Conservation (phyloP, 2,888 invertebrate genomes). For the Leuctra nigra region DNA sequence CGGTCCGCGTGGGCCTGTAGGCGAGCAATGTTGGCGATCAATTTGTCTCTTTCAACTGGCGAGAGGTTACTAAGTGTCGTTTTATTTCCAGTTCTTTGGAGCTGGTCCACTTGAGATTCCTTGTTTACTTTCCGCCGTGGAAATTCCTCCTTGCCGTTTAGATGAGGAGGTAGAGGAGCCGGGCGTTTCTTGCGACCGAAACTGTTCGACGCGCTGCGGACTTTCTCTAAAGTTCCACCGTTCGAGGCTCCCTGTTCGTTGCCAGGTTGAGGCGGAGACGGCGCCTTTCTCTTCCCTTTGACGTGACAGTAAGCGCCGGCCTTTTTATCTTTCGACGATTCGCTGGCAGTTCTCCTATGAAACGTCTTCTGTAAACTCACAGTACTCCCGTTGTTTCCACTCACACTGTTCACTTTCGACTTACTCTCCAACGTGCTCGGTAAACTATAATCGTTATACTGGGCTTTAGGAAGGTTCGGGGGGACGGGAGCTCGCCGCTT, state of each 20-base stretch:
- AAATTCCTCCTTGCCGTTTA: neutral
- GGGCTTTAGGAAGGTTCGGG: conserved; percentile 32
- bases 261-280: conserved; percentile 52
- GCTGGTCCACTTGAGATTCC: conserved; percentile 1
- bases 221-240: conserved; percentile 21
- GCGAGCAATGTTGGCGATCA: conserved; percentile 31
- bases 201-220: conserved; percentile 20
- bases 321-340: conserved; percentile 51
- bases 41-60: conserved; percentile 31
- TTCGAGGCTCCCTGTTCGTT: neutral
- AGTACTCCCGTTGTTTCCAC: conserved; percentile 18
- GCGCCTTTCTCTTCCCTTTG: conserved; percentile 68
- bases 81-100: neutral
- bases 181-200: conserved; percentile 40
- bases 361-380: conserved; percentile 29
- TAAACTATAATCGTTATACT: conserved; percentile 30
- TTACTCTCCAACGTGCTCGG: conserved; percentile 29
- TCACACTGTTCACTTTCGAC: conserved; percentile 16
- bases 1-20: conserved; percentile 31
- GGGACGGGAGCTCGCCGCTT: conserved; percentile 32
- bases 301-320: conserved; percentile 56
- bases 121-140: conserved; percentile 10
- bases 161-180: conserved; percentile 43
- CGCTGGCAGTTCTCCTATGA: conserved; percentile 54
- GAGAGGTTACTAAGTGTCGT: conserved; percentile 25